These are phyloP conservation scores for Drosophila infuscata DNA, from an alignment of 2,888 invertebrate species.

Conservation along the genomic window DNA sequence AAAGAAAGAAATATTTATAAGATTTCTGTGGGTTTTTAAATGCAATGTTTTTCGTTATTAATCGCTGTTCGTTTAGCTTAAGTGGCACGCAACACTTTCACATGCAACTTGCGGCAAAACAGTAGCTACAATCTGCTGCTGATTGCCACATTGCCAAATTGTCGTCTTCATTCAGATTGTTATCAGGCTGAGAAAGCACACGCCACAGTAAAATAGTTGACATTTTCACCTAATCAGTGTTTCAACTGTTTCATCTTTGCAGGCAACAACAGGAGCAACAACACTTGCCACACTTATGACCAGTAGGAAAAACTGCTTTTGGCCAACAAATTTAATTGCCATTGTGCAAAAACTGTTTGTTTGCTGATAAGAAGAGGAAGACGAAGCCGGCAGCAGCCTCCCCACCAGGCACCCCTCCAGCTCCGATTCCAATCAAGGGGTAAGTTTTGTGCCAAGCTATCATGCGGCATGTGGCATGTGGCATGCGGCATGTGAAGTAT, in stretches of 20 bases:
- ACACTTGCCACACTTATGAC: slow-evolving; percentile 48
- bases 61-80: slow-evolving; percentile 9
- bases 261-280: slow-evolving; percentile 17
- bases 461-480: slow-evolving; percentile 18
- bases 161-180: slow-evolving; percentile 35
- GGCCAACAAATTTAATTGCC: slow-evolving; percentile 61
- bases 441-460: slow-evolving; percentile 35
- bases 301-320: slow-evolving; percentile 39
- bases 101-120: slow-evolving; percentile 1
- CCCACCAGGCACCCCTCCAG: not conserved
- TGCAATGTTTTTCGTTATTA: not conserved
- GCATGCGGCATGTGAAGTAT: slow-evolving; percentile 28
- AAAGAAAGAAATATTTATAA: not conserved
- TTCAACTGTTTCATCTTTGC: slow-evolving; percentile 26
- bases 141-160: slow-evolving; percentile 40
- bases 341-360: slow-evolving; percentile 45
- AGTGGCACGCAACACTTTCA: slow-evolving; percentile 22
- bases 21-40: not conserved
- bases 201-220: slow-evolving; percentile 14
- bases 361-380: slow-evolving; percentile 53
- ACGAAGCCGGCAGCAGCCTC: slow-evolving; percentile 14
- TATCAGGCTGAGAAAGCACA: slow-evolving; percentile 22
- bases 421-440: slow-evolving; percentile 37
- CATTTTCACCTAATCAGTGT: slow-evolving; percentile 49
- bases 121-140: slow-evolving; percentile 4